Conservation (phyloP, 2,113 vertebrate species). For the Sturnus vulgaris region DNA sequence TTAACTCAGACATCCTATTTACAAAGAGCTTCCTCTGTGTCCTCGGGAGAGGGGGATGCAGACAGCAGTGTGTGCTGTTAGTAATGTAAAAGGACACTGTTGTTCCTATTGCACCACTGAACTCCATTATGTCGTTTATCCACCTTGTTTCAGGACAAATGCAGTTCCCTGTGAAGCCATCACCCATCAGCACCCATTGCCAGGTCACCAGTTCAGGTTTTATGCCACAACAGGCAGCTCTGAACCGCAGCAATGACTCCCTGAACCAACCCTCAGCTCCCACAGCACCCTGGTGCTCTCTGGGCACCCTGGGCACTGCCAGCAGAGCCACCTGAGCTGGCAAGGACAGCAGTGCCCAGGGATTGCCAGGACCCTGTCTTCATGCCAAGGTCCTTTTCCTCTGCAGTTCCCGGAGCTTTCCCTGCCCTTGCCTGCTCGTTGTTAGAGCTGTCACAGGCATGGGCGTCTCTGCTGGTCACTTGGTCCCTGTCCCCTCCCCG, state of each 20-base stretch:
- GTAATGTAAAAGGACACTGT: background rate
- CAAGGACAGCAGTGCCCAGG: accelerated
- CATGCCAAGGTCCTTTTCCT: accelerated
- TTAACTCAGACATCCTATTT: background rate
- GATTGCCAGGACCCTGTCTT: accelerated
- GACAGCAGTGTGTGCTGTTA: background rate
- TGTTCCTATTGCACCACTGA: background rate
- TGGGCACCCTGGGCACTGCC: background rate
- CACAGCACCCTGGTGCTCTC: background rate
- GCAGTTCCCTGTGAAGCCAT: background rate
- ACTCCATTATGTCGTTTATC: background rate
- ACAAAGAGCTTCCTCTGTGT: background rate
- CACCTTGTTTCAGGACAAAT: background rate
- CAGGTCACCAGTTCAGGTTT: background rate
- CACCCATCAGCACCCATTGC: background rate
- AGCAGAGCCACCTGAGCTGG: background rate
- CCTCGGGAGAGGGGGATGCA: background rate
- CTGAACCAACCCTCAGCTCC: background rate
- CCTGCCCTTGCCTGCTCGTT: accelerated
- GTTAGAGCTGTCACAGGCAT: accelerated
- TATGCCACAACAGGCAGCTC: background rate
- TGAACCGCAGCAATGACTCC: background rate
- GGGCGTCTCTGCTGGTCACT: no score
- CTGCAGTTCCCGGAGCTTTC: background rate
- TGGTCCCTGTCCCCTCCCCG: no score